Percentiles rank a stretch among this genome's conserved stretches.
phyloP scores from a whole-genome alignment of 1,140 invertebrate genomes.

The Aleiodes sp. region DNA sequence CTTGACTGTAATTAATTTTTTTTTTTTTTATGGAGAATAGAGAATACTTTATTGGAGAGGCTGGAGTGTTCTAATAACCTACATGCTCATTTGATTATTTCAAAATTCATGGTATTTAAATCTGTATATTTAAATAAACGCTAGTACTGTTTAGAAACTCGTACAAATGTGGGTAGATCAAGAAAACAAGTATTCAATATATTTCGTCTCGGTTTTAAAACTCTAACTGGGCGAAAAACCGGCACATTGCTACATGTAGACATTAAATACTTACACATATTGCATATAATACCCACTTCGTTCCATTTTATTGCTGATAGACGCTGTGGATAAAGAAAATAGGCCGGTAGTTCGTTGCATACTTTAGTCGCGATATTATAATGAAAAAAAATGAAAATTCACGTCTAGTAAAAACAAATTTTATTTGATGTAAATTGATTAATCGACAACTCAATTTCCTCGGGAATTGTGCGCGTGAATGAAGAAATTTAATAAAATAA shows the following conservation, averaged over 20 bases:
- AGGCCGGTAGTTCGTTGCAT: slow-evolving; percentile 4
- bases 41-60: no score
- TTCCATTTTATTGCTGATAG: slow-evolving; percentile 13
- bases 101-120: no score
- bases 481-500: no score
- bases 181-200: slow-evolving; percentile 2
- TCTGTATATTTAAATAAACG: no score
- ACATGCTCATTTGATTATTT: no score
- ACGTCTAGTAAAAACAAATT: slow-evolving; percentile 1
- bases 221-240: slow-evolving; percentile 17
- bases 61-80: no score
- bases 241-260: slow-evolving; percentile 12
- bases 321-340: slow-evolving; percentile 14
- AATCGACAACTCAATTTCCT: slow-evolving; percentile 27
- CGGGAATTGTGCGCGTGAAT: background rate
- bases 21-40: no score
- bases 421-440: slow-evolving; percentile 4
- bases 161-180: background rate
- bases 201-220: slow-evolving; percentile 5
- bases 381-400: background rate
- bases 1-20: no score
- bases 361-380: background rate
- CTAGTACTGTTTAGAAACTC: background rate
- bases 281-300: background rate
- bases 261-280: background rate